Conservation (phyloP, 1,140 invertebrate genomes). For the Cylas formicarius region DNA sequence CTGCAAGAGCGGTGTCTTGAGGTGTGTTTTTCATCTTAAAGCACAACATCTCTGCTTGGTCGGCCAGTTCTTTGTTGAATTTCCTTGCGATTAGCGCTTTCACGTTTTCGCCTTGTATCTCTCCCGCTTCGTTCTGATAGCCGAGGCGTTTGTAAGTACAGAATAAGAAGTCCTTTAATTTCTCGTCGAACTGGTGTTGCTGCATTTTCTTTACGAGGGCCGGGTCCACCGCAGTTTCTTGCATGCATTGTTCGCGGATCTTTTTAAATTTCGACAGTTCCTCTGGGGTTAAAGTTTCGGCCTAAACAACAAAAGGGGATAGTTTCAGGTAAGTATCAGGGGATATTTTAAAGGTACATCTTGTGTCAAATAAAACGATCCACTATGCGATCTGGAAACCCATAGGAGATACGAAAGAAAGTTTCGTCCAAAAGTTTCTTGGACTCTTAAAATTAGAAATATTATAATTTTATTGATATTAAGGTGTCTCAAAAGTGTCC, state of each 20-base stretch:
- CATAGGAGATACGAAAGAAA: too few relatives aligned
- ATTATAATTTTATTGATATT: too few relatives aligned
- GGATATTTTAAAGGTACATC: too few relatives aligned
- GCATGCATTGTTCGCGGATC: conserved; percentile 42
- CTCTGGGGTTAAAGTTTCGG: conserved; percentile 40
- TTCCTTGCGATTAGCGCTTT: not conserved
- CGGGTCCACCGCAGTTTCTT: conserved; percentile 37
- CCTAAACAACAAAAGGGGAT: too few relatives aligned
- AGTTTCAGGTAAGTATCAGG: too few relatives aligned
- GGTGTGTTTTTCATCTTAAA: conserved; percentile 8
- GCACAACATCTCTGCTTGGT: conserved; percentile 7
- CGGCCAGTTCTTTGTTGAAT: conserved; percentile 7
- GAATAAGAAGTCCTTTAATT: conserved; percentile 11
- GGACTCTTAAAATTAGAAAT: too few relatives aligned
- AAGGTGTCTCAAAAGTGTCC: too few relatives aligned
- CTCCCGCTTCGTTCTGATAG: not conserved
- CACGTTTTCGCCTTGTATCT: not conserved
- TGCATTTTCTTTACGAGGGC: conserved; percentile 39
- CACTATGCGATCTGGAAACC: too few relatives aligned
- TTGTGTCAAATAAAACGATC: too few relatives aligned
- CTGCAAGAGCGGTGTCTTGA: conserved; percentile 12
- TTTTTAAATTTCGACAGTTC: conserved; percentile 47
- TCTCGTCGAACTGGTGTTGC: conserved; percentile 36
- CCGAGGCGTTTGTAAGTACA: conserved; percentile 4
- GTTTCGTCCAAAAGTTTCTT: too few relatives aligned